Evolutionary conservation across 2,113 vertebrate genomes (phyloP).

Genomic region (Ammospiza caudacuta): DNA sequence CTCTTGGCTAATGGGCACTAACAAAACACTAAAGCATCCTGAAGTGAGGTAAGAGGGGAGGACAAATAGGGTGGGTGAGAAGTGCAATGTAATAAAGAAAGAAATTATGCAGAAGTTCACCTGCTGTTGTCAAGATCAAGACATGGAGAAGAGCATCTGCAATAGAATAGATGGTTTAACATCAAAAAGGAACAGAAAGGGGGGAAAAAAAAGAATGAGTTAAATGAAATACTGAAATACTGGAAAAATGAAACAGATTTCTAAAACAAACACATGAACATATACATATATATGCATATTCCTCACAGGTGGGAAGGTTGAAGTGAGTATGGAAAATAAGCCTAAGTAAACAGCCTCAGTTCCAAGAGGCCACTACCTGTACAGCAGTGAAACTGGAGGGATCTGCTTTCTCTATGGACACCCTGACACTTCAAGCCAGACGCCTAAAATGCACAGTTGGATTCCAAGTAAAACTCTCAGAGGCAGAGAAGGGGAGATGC

Average conservation of each 20-base stretch:
- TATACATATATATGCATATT: conserved; percentile 1
- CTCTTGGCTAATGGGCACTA: not conserved
- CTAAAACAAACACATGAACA: conserved; percentile 34
- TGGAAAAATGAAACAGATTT: conserved; percentile 45
- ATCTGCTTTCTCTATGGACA: not conserved
- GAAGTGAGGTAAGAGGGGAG: conserved; percentile 37
- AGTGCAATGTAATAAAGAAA: conserved; percentile 66
- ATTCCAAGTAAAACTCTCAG: not conserved
- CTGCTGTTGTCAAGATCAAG: conserved; percentile 97
- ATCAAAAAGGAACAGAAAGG: conserved; percentile 59
- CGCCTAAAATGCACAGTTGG: not conserved
- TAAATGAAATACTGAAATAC: conserved; percentile 50
- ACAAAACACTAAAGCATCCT: conserved; percentile 75
- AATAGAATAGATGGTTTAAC: conserved; percentile 86
- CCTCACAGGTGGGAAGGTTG: not conserved
- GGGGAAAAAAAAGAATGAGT: conserved; percentile 56
- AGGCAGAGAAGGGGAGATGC: not conserved
- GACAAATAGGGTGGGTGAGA: conserved; percentile 13
- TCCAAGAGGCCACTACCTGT: not conserved
- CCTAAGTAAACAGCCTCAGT: not conserved
- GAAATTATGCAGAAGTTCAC: conserved; percentile 88
- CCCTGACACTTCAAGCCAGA: not conserved
- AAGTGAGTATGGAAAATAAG: not conserved
- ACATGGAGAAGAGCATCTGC: conserved; percentile 94
- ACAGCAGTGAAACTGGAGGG: not conserved